Base-by-base conservation (phyloP, 2,888 invertebrate genomes). In the Liodrosophila aerea region DNA sequence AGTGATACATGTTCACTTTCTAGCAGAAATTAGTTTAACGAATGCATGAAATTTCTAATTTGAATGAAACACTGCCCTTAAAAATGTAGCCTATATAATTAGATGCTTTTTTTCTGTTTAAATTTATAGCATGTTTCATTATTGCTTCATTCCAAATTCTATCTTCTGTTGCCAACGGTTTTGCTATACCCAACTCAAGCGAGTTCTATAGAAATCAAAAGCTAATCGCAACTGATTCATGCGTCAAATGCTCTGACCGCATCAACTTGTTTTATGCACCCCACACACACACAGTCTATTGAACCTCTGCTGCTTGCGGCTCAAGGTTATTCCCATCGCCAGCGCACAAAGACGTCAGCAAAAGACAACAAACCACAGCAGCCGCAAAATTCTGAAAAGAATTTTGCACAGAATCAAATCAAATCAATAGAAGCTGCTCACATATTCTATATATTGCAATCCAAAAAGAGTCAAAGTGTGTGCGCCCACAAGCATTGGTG, bases 281-380 rank as follows among this genome's bases (percentile, higher is more conserved):
- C 68, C 74, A 37, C 70, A 33, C 33, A 31, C 31, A 65, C 65
- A 77, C 75, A 71, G 85, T 64, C 44, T 78, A 49, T 85, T 83
- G 85, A 78, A 83, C 85, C 76, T 64, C 34, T 30, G 50, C 41
- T 9, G 29, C 29, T 29, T 46, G 52, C 49, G 39, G 43, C 65
- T 68, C 78, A 80, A 85, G 78, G 78, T 66, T 76, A 83, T 80
- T 85, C 76, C 59, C 77, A 85, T 47, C 71, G 58, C 44, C 56
- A 43, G 39, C 43, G 41, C 54, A 37, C 34, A 46, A 7, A 49
- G 41, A 51, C 59, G 15, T 49, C 70, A 36, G 46, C 37, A 47
- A 15, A 60, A 16, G 63, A 62, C 64, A 46, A 37, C 61, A 72
- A 67, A 58, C 84, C 64, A 54, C 76, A 72, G 47, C 63, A 52